Conservation (phyloP, 2,888 invertebrate species). For the Ormyrus rosae region DNA sequence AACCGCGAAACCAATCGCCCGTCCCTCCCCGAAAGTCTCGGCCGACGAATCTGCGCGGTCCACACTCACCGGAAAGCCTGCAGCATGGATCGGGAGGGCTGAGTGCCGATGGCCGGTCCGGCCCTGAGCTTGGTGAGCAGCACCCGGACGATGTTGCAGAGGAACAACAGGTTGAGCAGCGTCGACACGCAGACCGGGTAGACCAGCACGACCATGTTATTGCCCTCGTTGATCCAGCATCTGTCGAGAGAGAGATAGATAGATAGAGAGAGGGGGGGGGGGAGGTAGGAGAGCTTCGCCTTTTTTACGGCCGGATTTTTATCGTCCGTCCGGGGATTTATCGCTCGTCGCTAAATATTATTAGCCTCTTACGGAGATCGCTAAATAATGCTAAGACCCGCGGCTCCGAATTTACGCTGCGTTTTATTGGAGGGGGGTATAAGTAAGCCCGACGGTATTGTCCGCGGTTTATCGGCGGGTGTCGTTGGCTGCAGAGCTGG, state of each 20-base stretch:
- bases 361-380: no score
- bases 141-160: slow-evolving; percentile 93
- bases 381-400: no score
- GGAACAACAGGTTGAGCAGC: slow-evolving; percentile 88
- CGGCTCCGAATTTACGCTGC: no score
- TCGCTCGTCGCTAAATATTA: no score
- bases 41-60: no score
- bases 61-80: slow-evolving; percentile 82
- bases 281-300: background rate
- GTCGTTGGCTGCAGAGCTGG: no score
- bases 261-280: no score
- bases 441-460: no score
- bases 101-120: slow-evolving; percentile 80
- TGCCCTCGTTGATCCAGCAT: slow-evolving; percentile 87
- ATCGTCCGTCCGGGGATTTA: background rate
- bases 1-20: no score
- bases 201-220: slow-evolving; percentile 84
- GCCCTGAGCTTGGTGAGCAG: slow-evolving; percentile 88
- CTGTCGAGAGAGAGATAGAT: slow-evolving; percentile 71
- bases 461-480: no score
- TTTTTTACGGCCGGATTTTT: background rate
- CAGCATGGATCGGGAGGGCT: slow-evolving; percentile 84
- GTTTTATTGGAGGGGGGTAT: no score
- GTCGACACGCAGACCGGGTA: slow-evolving; percentile 88
- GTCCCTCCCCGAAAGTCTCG: no score